Percentiles rank a stretch among this genome's conserved stretches.
Evolutionary conservation across 2,797 vertebrate genomes (phyloP).

Genomic region (Heterohyrax brucei): DNA sequence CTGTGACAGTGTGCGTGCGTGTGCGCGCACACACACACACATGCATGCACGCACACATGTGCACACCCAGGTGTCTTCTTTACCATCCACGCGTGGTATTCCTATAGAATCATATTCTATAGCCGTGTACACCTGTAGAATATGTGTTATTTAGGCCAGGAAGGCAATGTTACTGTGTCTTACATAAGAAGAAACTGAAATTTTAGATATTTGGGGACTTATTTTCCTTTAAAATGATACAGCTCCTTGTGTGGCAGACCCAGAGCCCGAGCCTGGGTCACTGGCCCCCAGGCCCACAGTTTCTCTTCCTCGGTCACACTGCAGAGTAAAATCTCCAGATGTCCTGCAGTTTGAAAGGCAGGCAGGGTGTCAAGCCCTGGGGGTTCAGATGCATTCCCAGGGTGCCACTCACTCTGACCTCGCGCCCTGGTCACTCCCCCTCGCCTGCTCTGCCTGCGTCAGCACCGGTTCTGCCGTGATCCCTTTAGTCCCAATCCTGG

Average conservation of each 20-base stretch:
- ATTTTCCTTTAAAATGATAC: background rate
- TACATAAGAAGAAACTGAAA: background rate
- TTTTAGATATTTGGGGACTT: background rate
- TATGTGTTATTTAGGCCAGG: constrained; percentile 1
- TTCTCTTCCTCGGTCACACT: background rate
- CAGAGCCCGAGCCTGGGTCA: background rate
- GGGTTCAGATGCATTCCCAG: background rate
- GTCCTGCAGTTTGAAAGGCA: background rate
- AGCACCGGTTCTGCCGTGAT: background rate
- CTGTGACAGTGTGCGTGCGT: background rate
- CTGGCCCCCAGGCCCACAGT: background rate
- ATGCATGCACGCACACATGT: too few relatives aligned
- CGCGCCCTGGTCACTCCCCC: background rate
- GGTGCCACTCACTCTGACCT: background rate
- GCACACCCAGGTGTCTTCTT: background rate
- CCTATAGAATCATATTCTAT: background rate
- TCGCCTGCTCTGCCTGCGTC: background rate
- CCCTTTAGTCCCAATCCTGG: background rate
- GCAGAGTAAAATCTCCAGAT: background rate
- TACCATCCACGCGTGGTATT: background rate
- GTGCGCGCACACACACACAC: too few relatives aligned
- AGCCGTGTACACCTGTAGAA: background rate
- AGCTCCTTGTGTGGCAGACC: background rate
- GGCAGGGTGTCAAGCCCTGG: background rate
- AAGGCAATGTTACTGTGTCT: background rate